Evolutionary conservation across 2,888 invertebrate species (phyloP).

Genomic region (Lypha dubia): DNA sequence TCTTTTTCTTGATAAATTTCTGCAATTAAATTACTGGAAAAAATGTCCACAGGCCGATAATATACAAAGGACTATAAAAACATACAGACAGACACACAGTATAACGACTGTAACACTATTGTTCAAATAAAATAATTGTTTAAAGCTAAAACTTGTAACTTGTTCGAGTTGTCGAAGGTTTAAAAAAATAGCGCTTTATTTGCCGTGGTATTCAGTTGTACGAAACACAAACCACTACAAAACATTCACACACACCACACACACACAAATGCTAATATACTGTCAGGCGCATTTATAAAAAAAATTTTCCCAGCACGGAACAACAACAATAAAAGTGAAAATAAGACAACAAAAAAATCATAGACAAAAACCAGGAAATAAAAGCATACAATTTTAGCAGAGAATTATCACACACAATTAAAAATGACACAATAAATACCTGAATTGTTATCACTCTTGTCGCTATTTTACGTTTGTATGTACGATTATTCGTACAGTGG

Average conservation of each 20-base stretch:
- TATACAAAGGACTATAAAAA: not conserved
- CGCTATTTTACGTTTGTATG: not conserved
- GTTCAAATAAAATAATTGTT: conserved; percentile 10
- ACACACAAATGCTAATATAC: not conserved
- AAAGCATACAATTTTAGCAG: conserved; percentile 48
- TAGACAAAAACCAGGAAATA: conserved; percentile 59
- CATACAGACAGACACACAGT: not conserved
- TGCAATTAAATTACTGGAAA: too few species aligned
- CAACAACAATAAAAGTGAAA: conserved; percentile 31
- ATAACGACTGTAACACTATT: not conserved
- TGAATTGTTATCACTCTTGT: conserved; percentile 19
- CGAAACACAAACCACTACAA: conserved; percentile 5
- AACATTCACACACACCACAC: not conserved
- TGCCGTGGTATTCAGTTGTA: conserved; percentile 12
- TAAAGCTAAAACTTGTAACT: not conserved
- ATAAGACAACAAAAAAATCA: conserved; percentile 39
- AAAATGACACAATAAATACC: conserved; percentile 65
- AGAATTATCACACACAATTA: conserved; percentile 60
- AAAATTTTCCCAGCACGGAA: not conserved
- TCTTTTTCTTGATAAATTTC: too few species aligned
- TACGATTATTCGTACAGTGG: too few species aligned
- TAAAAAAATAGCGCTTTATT: not conserved
- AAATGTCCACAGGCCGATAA: too few species aligned
- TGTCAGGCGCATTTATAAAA: not conserved
- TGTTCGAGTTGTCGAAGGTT: not conserved